phyloP scores from a whole-genome alignment of 2,113 vertebrate genomes.

The Chascanopsetta lugubris region DNA sequence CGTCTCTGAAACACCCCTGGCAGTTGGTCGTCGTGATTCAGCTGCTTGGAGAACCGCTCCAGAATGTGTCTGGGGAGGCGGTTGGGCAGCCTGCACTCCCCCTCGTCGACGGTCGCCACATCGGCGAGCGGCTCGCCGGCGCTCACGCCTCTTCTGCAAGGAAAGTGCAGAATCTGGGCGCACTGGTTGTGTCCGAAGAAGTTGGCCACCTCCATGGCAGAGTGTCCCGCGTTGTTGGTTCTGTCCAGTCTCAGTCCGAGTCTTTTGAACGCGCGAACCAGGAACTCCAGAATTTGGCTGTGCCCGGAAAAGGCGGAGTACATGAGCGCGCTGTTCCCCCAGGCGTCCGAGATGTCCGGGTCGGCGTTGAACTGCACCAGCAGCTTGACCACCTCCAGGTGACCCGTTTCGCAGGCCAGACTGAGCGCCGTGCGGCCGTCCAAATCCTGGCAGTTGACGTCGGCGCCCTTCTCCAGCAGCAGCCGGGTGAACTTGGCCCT shows the following conservation, averaged over 20 bases:
- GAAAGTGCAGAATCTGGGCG: constrained; percentile 80
- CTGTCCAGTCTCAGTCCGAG: constrained; percentile 85
- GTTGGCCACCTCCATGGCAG: constrained; percentile 84
- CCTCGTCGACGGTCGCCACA: constrained; percentile 32
- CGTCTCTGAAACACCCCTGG: constrained; percentile 78
- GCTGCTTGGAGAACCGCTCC: constrained; percentile 80
- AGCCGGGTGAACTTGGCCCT: constrained; percentile 85
- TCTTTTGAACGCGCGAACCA: constrained; percentile 89
- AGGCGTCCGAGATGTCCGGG: constrained; percentile 84
- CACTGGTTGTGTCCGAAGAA: constrained; percentile 86
- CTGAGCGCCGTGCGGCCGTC: constrained; percentile 87
- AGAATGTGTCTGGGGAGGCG: constrained; percentile 77
- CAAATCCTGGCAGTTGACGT: constrained; percentile 87
- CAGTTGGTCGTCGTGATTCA: constrained; percentile 72
- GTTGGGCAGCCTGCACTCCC: constrained; percentile 69
- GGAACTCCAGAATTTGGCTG: constrained; percentile 87
- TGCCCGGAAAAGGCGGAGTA: constrained; percentile 88
- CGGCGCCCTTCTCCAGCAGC: constrained; percentile 88
- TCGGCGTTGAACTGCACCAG: constrained; percentile 90
- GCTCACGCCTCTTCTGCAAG: constrained; percentile 53
- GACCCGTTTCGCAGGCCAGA: constrained; percentile 86
- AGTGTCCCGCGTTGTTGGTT: constrained; percentile 85
- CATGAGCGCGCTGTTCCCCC: constrained; percentile 90
- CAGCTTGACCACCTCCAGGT: constrained; percentile 87
- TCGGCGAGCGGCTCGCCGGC: constrained; percentile 53